Evolutionary conservation across 2,888 invertebrate genomes (phyloP).

Genomic region (Idaea aversata): DNA sequence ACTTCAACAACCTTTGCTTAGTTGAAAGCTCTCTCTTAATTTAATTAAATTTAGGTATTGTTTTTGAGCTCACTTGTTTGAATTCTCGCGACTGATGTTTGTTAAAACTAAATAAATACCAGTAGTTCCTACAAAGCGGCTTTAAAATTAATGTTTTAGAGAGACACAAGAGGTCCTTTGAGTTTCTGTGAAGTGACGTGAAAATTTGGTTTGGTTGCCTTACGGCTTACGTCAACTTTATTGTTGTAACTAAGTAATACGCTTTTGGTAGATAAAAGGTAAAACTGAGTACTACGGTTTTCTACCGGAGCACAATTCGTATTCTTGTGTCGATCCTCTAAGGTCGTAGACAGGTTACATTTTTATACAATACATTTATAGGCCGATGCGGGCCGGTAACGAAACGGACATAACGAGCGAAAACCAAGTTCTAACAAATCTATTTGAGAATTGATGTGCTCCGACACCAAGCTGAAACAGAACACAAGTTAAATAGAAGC

Average conservation of each 20-base stretch:
- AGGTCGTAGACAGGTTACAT: too few relatives aligned
- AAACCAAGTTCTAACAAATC: too few relatives aligned
- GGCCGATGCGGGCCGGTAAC: too few relatives aligned
- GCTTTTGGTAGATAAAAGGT: not conserved
- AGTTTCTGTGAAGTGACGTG: not conserved
- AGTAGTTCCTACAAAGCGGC: not conserved
- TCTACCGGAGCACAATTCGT: not conserved
- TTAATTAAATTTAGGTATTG: not conserved
- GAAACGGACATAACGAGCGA: too few relatives aligned
- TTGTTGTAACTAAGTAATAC: not conserved
- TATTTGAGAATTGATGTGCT: too few relatives aligned
- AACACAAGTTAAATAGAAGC: not conserved
- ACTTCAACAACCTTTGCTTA: not conserved
- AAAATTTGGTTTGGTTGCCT: not conserved
- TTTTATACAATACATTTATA: too few relatives aligned
- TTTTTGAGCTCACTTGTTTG: not conserved
- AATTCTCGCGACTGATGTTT: not conserved
- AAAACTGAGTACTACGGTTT: not conserved
- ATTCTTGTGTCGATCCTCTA: not conserved
- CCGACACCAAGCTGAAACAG: not conserved
- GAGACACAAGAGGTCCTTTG: not conserved
- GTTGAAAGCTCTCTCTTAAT: not conserved
- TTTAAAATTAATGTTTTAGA: not conserved
- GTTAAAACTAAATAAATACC: conserved; percentile 1
- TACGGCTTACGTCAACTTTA: not conserved